Evolutionary conservation across 2,888 invertebrate genomes (phyloP).

Genomic region (Chrysolina oricalcia): DNA sequence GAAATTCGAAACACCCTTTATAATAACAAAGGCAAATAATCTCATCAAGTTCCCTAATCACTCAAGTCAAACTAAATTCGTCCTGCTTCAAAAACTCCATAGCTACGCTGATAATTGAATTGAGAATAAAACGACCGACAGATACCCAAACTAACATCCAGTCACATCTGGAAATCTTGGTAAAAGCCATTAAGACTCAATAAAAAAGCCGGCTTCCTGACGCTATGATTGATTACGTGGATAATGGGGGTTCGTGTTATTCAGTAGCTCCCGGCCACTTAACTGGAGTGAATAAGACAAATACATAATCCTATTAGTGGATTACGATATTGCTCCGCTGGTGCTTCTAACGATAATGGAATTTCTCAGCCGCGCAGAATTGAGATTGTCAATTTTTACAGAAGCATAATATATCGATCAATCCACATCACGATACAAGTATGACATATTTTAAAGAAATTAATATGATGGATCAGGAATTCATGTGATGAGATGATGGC

Average conservation of each 20-base stretch:
- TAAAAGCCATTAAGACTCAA: conserved; percentile 18
- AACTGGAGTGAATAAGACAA: conserved; percentile 32
- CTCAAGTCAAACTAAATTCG: not conserved
- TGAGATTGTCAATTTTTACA: conserved; percentile 6
- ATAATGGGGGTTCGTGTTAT: conserved; percentile 30
- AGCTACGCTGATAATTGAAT: not conserved
- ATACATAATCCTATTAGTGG: conserved; percentile 30
- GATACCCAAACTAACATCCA: not conserved
- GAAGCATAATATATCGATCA: not conserved
- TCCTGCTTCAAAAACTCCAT: not conserved
- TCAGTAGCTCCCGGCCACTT: conserved; percentile 27
- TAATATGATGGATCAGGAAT: not conserved
- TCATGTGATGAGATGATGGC: not conserved
- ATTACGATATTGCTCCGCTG: conserved; percentile 21
- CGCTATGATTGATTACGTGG: conserved; percentile 34
- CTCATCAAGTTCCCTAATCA: not conserved
- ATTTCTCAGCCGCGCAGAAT: conserved; percentile 1
- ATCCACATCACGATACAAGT: not conserved
- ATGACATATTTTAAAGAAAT: not conserved
- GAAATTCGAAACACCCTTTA: too few relatives aligned
- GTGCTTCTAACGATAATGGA: conserved; percentile 26
- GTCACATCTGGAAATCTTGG: conserved; percentile 16
- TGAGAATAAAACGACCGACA: not conserved
- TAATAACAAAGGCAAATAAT: too few relatives aligned
- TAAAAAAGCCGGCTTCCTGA: conserved; percentile 21